phyloP scores from a whole-genome alignment of 2,888 invertebrate species.

The Syrphus vitripennis region DNA sequence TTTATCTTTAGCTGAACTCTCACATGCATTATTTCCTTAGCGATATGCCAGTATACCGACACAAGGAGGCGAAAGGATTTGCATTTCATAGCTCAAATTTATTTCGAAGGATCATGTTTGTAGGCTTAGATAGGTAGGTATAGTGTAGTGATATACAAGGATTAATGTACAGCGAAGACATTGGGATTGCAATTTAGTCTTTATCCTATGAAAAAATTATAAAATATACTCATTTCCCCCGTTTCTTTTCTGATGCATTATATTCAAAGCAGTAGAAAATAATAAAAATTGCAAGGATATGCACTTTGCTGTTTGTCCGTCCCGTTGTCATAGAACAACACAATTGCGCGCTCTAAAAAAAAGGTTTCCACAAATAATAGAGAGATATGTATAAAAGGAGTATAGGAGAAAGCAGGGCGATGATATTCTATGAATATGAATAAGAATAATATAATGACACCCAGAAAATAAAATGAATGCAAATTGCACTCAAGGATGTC shows the following conservation, averaged over 20 bases:
- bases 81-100: conserved; percentile 36
- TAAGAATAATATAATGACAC: conserved; percentile 65
- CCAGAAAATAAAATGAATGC: conserved; percentile 68
- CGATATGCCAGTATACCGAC: conserved; percentile 1
- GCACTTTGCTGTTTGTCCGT: conserved; percentile 66
- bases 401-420: background rate
- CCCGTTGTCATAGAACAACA: conserved; percentile 14
- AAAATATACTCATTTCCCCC: conserved; percentile 50
- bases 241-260: conserved; percentile 3
- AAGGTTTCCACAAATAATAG: conserved; percentile 32
- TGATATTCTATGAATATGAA: conserved; percentile 58
- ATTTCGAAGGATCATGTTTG: conserved; percentile 54
- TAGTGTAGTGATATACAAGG: background rate
- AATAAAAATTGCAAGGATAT: conserved; percentile 53
- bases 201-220: conserved; percentile 71
- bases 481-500: conserved; percentile 72
- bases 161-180: conserved; percentile 4
- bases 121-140: too few species aligned
- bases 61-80: conserved; percentile 31
- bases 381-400: background rate
- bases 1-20: conserved; percentile 49
- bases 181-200: conserved; percentile 67
- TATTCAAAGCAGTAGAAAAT: conserved; percentile 7
- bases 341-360: conserved; percentile 12
- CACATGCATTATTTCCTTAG: conserved; percentile 50